Evolutionary conservation across 2,797 vertebrate genomes (phyloP).

Genomic region (Microcaecilia unicolor): DNA sequence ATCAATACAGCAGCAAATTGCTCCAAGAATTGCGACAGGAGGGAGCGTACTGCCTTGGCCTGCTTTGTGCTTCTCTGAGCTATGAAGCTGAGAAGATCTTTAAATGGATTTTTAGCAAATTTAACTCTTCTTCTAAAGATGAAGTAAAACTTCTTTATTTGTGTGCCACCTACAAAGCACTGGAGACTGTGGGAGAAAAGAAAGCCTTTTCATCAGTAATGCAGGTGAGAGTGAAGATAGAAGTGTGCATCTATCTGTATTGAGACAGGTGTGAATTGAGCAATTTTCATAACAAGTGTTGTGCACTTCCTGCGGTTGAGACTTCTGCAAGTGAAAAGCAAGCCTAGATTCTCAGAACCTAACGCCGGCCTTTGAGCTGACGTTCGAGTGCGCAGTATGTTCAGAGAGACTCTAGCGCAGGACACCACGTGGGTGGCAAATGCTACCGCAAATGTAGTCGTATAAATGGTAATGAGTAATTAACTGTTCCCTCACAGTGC

Average conservation of each 20-base stretch:
- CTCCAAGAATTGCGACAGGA: slow-evolving; percentile 94
- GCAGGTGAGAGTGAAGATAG: slow-evolving; percentile 69
- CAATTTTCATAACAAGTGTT: no score
- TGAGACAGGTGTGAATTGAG: not conserved
- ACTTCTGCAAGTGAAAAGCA: no score
- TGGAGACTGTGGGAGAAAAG: slow-evolving; percentile 93
- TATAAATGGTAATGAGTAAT: no score
- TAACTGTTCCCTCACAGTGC: no score
- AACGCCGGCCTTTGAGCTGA: no score
- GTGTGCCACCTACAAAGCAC: slow-evolving; percentile 82
- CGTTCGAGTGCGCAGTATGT: no score
- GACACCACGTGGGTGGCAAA: no score
- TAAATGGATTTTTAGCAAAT: slow-evolving; percentile 96
- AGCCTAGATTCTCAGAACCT: no score
- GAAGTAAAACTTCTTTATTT: slow-evolving; percentile 94
- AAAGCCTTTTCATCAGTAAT: slow-evolving; percentile 94
- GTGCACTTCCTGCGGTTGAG: no score
- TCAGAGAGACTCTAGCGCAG: no score
- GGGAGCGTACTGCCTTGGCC: slow-evolving; percentile 84
- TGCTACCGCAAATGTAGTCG: no score
- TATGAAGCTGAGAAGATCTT: slow-evolving; percentile 97
- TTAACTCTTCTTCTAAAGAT: slow-evolving; percentile 82
- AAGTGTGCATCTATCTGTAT: slow-evolving; percentile 6
- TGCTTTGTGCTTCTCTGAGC: slow-evolving; percentile 87
- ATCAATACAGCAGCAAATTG: slow-evolving; percentile 87